Base-by-base conservation (phyloP, 64 coral and sea anemone genomes). In the Stichodactyla helianthus region DNA sequence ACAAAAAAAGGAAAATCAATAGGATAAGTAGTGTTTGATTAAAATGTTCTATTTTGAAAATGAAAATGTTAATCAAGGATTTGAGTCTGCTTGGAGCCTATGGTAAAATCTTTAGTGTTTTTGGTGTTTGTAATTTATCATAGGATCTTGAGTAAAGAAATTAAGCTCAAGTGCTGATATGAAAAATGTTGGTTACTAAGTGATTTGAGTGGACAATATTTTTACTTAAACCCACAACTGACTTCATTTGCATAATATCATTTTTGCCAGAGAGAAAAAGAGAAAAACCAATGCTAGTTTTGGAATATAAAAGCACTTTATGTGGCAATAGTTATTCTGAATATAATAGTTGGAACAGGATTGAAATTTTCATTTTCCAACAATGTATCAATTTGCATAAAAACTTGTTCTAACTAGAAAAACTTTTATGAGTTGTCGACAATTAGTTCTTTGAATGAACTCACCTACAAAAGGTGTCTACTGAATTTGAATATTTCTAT, bases 341-440 rank as follows among this genome's bases (percentile, higher is more conserved):
- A 68, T n/a, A 22, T 9, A 22, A 7, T 68, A 2, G 18, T 68
- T 68, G 16, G 18, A 68, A 26, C 63, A 22, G 63, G 63, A 23
- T 22, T 11, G 5, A 68, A 68, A 68, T 68, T 68, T 22, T 6
- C 63, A 74, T 74, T 31, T 58, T 74, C 10, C 4, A 14, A 27
- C n/a, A 74, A 31, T 26, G 68, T 74, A 74, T 8, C 10, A 74
- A 74, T 74, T 74, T 74, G 68, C 68, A 74, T 74, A 74, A 74
- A 74, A 74, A 74, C 68, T 74, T 74, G 68, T 74, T 74, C 4
- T 2, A 84, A 84, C 82, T 84, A 13, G 54, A 13, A 83, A 83
- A 83, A 60, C 0, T 57, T 55, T 84, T 59, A 84, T 28, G 58
- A 58, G 17, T 6, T 55, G 55, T 87, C 4, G 54, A 87, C 71